Conservation (phyloP, 2,888 invertebrate genomes). For the Sepiola atlantica region DNA sequence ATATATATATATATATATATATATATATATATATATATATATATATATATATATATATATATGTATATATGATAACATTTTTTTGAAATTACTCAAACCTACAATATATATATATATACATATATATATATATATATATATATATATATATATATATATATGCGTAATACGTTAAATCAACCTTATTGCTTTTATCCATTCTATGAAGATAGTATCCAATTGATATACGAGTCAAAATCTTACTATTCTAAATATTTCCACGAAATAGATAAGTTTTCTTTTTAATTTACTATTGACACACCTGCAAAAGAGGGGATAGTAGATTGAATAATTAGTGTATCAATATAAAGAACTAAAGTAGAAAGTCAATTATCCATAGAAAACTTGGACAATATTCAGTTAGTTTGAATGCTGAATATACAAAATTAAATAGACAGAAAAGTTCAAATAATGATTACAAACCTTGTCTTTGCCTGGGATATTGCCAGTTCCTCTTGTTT, state of each 20-base stretch:
- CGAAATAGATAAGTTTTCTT: too few species aligned
- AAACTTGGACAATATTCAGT: background rate
- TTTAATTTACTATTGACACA: too few species aligned
- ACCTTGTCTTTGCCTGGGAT: background rate
- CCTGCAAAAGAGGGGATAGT: too few species aligned
- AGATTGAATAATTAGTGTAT: too few species aligned
- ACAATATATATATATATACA: background rate
- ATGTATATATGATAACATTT: background rate
- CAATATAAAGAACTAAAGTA: too few species aligned
- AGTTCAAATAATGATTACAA: background rate
- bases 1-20: too few species aligned
- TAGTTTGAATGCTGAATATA: background rate
- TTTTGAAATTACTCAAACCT: too few species aligned
- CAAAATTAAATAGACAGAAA: background rate
- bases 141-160: background rate
- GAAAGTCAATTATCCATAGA: background rate
- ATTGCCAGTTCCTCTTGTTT: background rate
- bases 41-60: background rate
- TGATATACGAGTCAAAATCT: too few species aligned
- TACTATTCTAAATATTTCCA: too few species aligned
- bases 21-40: background rate
- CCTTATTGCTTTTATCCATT: too few species aligned
- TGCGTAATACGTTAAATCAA: too few species aligned
- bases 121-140: background rate
- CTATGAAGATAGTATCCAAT: too few species aligned